Conservation (phyloP, 1,140 invertebrate genomes). For the Cheumatopsyche charites region DNA sequence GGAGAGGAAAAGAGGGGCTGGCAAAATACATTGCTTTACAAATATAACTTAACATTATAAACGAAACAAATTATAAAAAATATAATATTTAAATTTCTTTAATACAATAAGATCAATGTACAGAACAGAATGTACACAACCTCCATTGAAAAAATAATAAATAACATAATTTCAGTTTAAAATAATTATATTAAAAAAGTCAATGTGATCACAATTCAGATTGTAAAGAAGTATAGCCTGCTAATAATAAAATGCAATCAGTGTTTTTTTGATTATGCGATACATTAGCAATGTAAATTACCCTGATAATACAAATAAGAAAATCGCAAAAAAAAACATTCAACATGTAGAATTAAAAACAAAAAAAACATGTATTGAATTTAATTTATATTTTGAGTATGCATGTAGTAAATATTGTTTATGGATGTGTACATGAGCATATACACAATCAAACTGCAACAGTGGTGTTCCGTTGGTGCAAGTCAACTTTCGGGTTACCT, state of each 20-base stretch:
- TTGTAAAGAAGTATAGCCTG: slow-evolving; percentile 20
- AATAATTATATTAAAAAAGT: slow-evolving; percentile 33
- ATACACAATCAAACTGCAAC: slow-evolving; percentile 12
- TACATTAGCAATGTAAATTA: slow-evolving; percentile 33
- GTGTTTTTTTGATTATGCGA: not conserved
- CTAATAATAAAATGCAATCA: not conserved
- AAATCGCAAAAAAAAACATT: slow-evolving; percentile 32
- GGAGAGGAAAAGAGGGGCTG: not conserved
- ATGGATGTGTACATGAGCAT: not conserved
- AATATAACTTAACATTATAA: slow-evolving; percentile 29
- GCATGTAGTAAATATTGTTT: slow-evolving; percentile 15
- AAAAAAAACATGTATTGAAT: slow-evolving; percentile 26
- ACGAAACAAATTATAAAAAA: slow-evolving; percentile 45
- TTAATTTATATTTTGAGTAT: slow-evolving; percentile 40
- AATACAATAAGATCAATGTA: slow-evolving; percentile 46
- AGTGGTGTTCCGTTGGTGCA: slow-evolving; percentile 13
- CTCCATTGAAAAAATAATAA: slow-evolving; percentile 46
- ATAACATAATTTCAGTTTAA: slow-evolving; percentile 45
- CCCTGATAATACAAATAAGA: slow-evolving; percentile 31
- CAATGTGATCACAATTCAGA: slow-evolving; percentile 23
- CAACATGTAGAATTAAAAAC: slow-evolving; percentile 45
- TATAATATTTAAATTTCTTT: slow-evolving; percentile 41
- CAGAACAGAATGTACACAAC: slow-evolving; percentile 46
- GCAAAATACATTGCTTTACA: slow-evolving; percentile 47
- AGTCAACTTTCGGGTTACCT: slow-evolving; percentile 15